Conservation (phyloP, 2,888 invertebrate genomes). For the Sphinx pinastri region DNA sequence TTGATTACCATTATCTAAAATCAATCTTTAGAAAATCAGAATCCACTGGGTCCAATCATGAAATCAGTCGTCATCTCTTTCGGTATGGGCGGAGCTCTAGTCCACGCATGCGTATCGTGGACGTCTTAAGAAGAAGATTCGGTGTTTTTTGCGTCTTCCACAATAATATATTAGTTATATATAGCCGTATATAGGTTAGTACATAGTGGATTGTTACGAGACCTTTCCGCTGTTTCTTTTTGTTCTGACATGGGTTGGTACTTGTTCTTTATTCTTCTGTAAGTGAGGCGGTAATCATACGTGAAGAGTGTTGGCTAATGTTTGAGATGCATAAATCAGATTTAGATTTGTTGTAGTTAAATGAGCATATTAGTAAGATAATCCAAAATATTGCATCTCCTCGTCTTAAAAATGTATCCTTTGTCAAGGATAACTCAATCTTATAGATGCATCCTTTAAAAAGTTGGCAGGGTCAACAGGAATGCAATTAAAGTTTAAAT, state of each 20-base stretch:
- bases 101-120: constrained; percentile 68
- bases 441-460: too few species aligned
- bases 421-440: too few species aligned
- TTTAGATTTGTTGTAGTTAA: too few species aligned
- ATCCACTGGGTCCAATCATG: constrained; percentile 50
- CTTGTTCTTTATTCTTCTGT: neutral
- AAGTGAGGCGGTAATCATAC: neutral
- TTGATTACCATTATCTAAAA: constrained; percentile 66
- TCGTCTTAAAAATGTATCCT: too few species aligned
- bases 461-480: too few species aligned
- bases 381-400: too few species aligned
- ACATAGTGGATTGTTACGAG: constrained; percentile 13
- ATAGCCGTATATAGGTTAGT: constrained; percentile 49
- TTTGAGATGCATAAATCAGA: too few species aligned
- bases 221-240: neutral
- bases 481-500: too few species aligned
- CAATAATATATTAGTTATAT: constrained; percentile 63
- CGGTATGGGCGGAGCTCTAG: constrained; percentile 67
- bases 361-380: too few species aligned
- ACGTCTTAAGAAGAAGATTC: constrained; percentile 78
- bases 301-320: too few species aligned
- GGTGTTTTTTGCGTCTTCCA: constrained; percentile 61
- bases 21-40: constrained; percentile 67
- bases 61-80: constrained; percentile 66
- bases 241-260: neutral